Evolutionary conservation across 53 echinoderm and acorn worm genomes (phyloP).

Genomic region (Pentamera pediparva): DNA sequence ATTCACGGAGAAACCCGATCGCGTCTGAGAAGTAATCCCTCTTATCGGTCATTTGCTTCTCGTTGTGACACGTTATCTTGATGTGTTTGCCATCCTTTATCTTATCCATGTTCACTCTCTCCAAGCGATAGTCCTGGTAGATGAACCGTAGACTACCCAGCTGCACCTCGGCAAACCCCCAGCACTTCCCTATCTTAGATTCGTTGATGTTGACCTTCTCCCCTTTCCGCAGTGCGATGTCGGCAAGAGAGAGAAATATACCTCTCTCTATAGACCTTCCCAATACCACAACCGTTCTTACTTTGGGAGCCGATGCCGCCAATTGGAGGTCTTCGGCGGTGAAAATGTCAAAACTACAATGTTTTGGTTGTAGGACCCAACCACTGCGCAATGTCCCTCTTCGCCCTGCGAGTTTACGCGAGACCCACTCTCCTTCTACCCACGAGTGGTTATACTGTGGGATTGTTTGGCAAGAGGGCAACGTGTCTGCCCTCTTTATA

Average conservation of each 20-base stretch:
- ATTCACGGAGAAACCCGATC: background rate
- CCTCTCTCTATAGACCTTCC: slow-evolving; percentile 19
- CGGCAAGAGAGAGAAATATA: slow-evolving; percentile 1
- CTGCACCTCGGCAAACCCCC: slow-evolving; percentile 7
- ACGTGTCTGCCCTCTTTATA: background rate
- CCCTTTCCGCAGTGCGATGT: background rate
- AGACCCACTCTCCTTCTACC: background rate
- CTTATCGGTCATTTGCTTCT: background rate
- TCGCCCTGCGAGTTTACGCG: background rate
- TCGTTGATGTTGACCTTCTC: background rate
- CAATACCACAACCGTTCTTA: slow-evolving; percentile 2
- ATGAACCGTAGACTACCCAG: background rate
- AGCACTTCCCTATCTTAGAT: background rate
- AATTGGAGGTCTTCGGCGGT: background rate
- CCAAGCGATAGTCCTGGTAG: slow-evolving; percentile 4
- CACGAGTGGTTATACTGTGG: background rate
- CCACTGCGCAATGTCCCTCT: slow-evolving; percentile 1
- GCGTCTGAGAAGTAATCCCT: slow-evolving; percentile 1
- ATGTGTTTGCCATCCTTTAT: background rate
- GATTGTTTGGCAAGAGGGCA: slow-evolving; percentile 5
- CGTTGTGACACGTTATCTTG: slow-evolving; percentile 19
- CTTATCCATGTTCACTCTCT: background rate
- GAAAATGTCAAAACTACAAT: slow-evolving; percentile 8
- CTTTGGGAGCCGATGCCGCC: background rate
- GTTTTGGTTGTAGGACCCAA: slow-evolving; percentile 18